phyloP scores from a whole-genome alignment of 2,113 vertebrate genomes.

The Eidolon helvum region DNA sequence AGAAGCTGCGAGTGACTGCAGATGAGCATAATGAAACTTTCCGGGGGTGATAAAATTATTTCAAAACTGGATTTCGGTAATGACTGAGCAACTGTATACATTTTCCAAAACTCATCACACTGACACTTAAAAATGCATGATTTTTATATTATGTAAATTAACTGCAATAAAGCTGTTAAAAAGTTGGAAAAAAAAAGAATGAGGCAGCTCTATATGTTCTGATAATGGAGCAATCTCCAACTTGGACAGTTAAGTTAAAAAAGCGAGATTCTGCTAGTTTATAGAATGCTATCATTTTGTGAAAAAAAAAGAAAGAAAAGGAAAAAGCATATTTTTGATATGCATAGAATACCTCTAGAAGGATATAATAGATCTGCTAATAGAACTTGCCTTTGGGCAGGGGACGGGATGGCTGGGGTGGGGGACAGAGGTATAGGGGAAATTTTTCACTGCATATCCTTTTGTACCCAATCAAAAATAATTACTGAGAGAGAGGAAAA shows the following conservation, averaged over 20 bases:
- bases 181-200: background rate
- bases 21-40: background rate
- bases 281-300: background rate
- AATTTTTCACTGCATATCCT: background rate
- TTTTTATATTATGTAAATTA: background rate
- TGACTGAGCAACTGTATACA: background rate
- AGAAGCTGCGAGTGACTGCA: background rate
- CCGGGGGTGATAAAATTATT: background rate
- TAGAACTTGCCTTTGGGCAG: background rate
- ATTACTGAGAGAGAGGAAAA: background rate
- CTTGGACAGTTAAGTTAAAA: background rate
- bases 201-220: background rate
- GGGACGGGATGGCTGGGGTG: background rate
- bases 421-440: background rate
- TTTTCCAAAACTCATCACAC: slow-evolving; percentile 9
- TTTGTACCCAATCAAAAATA: background rate
- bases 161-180: background rate
- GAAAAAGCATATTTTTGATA: background rate
- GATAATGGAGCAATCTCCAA: background rate
- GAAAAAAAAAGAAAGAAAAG: background rate
- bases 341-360: background rate
- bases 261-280: background rate
- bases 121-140: background rate
- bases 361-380: background rate
- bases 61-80: background rate